phyloP scores from a whole-genome alignment of 2,888 invertebrate genomes.

The Leptinotarsa juncta region DNA sequence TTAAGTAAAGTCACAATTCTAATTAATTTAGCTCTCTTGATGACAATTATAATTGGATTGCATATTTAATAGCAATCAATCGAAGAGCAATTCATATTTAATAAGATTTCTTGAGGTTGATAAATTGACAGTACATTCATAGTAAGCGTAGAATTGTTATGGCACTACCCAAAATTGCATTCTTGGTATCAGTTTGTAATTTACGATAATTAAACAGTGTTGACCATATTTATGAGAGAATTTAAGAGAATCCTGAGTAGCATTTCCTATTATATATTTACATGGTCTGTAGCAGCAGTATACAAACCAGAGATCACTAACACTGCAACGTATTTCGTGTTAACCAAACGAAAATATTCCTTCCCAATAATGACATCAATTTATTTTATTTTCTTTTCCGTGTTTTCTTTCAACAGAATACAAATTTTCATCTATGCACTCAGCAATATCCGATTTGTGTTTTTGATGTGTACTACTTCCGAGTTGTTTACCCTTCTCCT shows the following conservation, averaged over 20 bases:
- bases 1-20: too few relatives aligned
- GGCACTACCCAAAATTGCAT: too few relatives aligned
- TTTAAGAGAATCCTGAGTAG: background rate
- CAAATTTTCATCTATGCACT: background rate
- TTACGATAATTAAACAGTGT: background rate
- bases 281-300: background rate
- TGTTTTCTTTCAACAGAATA: background rate
- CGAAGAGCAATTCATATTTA: background rate
- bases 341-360: background rate
- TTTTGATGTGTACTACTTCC: slow-evolving; percentile 22
- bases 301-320: background rate
- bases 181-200: background rate
- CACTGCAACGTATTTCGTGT: background rate
- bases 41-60: background rate
- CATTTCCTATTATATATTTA: background rate
- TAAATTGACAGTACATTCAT: background rate
- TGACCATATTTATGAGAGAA: background rate
- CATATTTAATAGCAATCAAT: background rate
- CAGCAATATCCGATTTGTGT: slow-evolving; percentile 13
- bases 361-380: background rate
- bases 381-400: background rate
- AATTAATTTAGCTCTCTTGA: too few relatives aligned
- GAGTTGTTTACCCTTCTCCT: background rate
- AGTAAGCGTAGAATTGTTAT: too few relatives aligned
- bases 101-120: background rate